A percentile compares a stretch with the other conserved stretches of the same genome.
Evolutionary conservation across 2,113 vertebrate species (phyloP).

Genomic region (Rhizomys pruinosus): DNA sequence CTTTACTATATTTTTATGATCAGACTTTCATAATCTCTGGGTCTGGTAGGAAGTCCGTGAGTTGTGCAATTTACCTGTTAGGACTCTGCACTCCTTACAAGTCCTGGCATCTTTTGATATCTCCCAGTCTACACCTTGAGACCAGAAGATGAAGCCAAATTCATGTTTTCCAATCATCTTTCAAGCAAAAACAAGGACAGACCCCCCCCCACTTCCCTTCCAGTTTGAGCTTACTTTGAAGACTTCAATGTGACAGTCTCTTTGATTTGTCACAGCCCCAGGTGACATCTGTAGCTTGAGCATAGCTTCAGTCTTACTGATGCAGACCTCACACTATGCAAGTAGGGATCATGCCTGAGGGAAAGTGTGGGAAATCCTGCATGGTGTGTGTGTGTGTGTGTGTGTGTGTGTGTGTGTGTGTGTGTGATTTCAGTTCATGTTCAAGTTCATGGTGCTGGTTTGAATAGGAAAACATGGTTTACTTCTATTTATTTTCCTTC

Average conservation of each 20-base stretch:
- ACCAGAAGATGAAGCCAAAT: neutral
- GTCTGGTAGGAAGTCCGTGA: neutral
- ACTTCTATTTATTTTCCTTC: no score
- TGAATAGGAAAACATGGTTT: no score
- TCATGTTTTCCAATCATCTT: neutral
- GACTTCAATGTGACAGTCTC: neutral
- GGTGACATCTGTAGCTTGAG: neutral
- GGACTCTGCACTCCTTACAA: neutral
- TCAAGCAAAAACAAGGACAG: neutral
- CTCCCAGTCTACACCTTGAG: neutral
- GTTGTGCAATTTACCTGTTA: neutral
- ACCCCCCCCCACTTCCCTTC: neutral
- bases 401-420: neutral
- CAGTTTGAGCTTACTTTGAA: neutral
- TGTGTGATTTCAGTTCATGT: neutral
- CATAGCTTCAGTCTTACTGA: neutral
- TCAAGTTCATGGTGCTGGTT: neutral
- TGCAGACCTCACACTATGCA: no score
- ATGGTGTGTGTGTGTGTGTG: no score
- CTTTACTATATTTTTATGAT: neutral
- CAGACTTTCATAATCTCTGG: neutral
- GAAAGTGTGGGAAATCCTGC: no score
- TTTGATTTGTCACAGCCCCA: neutral
- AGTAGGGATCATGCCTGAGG: neutral
- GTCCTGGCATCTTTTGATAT: neutral